Evolutionary conservation across 2,113 vertebrate species (phyloP), one percentile per base, ranked within the genome.

Genomic region (Fulica atra): DNA sequence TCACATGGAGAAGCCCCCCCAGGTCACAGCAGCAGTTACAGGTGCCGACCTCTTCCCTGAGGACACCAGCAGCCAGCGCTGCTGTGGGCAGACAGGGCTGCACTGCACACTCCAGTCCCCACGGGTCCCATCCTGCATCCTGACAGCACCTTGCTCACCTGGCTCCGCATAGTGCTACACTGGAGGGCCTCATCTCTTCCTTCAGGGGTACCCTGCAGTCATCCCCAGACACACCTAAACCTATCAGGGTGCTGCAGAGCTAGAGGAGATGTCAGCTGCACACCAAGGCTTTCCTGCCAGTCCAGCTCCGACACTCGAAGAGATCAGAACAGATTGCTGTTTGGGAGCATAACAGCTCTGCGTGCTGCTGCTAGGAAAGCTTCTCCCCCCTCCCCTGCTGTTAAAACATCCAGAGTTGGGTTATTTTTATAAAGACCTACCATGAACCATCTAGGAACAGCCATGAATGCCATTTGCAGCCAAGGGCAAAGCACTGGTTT

Each of bases 51-150:
- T 8, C 13, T 3, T 26, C 16, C 70, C 44, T 0, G 2, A 50
- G 40, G 63, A 10, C 15, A 51, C 6, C 16, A 31, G 19, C 35
- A 54, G 70, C 51, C 78, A 66, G 65, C 16, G n/a, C 54, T 53
- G 40, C 2, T 4, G 0, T 12, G 64, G 66, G n/a, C 26, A 38
- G 2, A 0, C 2, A 13, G 65, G 33, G 13, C 13, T 29, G 53
- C 36, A 13, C 38, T 8, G 23, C 14, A 3, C 3, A 2, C 7
- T 29, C 31, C 4, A 2, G n/a, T 18, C 57, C 66, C 57, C 50
- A 53, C 57, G 18, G 0, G 0, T 29, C n/a, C 2, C 2, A 48
- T 48, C 48, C 69, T 13, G 4, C 10, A 5, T 10, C 57, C 69
- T 13, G 3, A 8, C 15, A 18, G 17, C 44, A 5, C 24, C 51